phyloP scores from a whole-genome alignment of 2,113 vertebrate genomes.

The Tyrannus savana region DNA sequence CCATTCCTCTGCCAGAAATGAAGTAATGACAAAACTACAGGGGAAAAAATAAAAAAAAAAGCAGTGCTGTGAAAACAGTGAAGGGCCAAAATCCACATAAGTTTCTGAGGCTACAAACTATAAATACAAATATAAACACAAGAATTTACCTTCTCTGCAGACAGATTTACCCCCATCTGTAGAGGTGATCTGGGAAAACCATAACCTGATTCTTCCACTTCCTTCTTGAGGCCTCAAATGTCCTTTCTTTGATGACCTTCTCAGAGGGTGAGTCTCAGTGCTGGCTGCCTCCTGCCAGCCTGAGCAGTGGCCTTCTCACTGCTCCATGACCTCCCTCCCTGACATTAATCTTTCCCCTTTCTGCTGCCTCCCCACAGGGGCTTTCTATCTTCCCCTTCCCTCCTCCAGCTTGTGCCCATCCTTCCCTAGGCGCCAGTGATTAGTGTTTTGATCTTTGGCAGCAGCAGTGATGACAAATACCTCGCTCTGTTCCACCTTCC shows the following conservation, averaged over 20 bases:
- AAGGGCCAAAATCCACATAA: not conserved
- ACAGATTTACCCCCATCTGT: not conserved
- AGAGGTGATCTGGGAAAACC: not conserved
- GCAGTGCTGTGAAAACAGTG: not conserved
- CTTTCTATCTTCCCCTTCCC: not conserved
- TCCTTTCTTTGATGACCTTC: not conserved
- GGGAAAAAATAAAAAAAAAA: not conserved
- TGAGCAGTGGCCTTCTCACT: not conserved
- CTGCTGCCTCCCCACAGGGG: not conserved
- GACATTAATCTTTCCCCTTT: not conserved
- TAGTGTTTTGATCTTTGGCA: not conserved
- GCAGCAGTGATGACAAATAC: fast-evolving
- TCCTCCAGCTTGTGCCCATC: not conserved
- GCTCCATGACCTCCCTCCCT: not conserved
- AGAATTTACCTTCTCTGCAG: not conserved
- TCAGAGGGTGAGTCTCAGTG: not conserved
- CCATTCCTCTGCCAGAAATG: not conserved
- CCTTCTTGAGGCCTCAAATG: not conserved
- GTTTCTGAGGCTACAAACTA: not conserved
- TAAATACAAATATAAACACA: too few relatives aligned
- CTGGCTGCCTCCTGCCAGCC: not conserved
- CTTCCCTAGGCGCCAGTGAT: not conserved
- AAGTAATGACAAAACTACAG: not conserved
- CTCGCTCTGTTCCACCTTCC: not conserved
- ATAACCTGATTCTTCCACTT: not conserved